Percentiles rank a stretch among this genome's conserved stretches.
phyloP scores from a whole-genome alignment of 1,140 invertebrate genomes.

The Pseudomyrmex concolor region DNA sequence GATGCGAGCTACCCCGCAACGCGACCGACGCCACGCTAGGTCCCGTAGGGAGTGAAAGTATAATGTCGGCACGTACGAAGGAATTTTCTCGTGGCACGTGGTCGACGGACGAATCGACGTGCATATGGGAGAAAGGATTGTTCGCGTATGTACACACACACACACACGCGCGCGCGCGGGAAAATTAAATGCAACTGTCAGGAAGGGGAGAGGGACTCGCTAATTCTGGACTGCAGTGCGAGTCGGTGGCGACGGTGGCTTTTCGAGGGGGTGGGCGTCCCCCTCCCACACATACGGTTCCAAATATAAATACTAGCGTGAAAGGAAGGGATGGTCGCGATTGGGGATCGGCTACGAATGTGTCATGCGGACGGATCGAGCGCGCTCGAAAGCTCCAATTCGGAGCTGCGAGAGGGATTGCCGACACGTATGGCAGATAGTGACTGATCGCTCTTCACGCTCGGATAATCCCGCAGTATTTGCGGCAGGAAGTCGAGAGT shows the following conservation, averaged over 20 bases:
- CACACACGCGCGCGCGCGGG: slow-evolving; percentile 5
- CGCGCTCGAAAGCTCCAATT: slow-evolving; percentile 62
- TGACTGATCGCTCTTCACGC: slow-evolving; percentile 76
- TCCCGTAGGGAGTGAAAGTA: slow-evolving; percentile 45
- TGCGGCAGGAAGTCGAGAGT: slow-evolving; percentile 52
- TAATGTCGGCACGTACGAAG: slow-evolving; percentile 55
- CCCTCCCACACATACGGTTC: slow-evolving; percentile 65
- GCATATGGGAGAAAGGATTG: slow-evolving; percentile 73
- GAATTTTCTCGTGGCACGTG: slow-evolving; percentile 66
- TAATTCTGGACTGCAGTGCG: slow-evolving; percentile 64
- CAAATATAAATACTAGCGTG: slow-evolving; percentile 71
- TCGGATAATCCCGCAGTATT: slow-evolving; percentile 67
- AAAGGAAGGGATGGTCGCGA: slow-evolving; percentile 61
- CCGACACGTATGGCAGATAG: slow-evolving; percentile 66
- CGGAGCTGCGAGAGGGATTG: slow-evolving; percentile 65
- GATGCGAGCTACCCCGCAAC: slow-evolving; percentile 10
- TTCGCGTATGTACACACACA: neutral
- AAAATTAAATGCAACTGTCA: slow-evolving; percentile 76
- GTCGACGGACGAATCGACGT: slow-evolving; percentile 57
- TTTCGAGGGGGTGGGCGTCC: slow-evolving; percentile 66
- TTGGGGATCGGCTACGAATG: slow-evolving; percentile 72
- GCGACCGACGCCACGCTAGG: neutral
- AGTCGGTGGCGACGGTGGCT: slow-evolving; percentile 50
- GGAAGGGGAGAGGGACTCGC: slow-evolving; percentile 17
- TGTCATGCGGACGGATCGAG: slow-evolving; percentile 70